Base-by-base conservation (phyloP, 2,888 invertebrate genomes). In the Abrostola tripartita region DNA sequence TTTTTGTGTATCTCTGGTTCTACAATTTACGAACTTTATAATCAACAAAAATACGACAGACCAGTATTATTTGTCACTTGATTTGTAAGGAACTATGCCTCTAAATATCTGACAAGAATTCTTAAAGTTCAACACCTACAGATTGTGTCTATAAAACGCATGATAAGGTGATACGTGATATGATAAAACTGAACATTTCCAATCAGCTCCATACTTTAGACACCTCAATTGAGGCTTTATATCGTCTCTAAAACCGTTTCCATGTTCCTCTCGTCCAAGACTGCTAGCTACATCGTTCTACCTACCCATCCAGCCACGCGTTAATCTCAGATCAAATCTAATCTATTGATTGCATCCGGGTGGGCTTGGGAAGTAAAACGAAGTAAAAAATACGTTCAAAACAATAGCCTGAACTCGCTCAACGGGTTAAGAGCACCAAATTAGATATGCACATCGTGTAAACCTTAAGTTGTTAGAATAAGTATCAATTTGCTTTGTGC, bases 271-370 rank as follows among this genome's bases (percentile, higher is more conserved):
- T 53, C 10, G 35, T 55, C 52, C 65, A 63, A 66, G 70, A 41
- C 47, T 63, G 38, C 63, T 52, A 61, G 24, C 66, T 57, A 71
- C 58, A 63, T 67, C 50, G 55, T n/a, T 56, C 59, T 60, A 53
- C 60, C 57, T 61, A 61, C 57, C 67, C 64, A 73, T 76, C 79
- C 71, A 67, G 61, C 71, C 58, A 68, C 60, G 65, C 65, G 65
- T 71, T 78, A 74, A 78, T 79, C 80, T 76, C 60, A 73, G 76
- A 71, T 72, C 69, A 73, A 76, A 81, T 81, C 74, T 79, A 81
- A 78, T 79, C 79, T 79, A 79, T 79, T 79, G 82, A 84, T 85
- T 82, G 77, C 78, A 85, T 85, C 87, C 85, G 85, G 85, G 85
- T 84, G 83, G 73, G 83, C 85, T 80, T 80, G 76, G 78, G 78